phyloP scores from a whole-genome alignment of 2,888 invertebrate genomes.

The Galerucella pusilla region DNA sequence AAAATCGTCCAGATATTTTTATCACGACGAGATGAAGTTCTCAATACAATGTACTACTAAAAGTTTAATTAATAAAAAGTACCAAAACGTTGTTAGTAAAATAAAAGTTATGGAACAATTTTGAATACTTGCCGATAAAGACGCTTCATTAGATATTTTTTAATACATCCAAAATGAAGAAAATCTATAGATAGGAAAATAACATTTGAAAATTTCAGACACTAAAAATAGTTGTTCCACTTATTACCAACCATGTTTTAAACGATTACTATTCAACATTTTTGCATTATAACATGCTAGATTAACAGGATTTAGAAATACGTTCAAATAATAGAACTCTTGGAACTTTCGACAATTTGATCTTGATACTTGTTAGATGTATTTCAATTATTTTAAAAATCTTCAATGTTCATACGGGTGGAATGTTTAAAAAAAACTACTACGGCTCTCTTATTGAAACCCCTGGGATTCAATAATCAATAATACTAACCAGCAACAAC shows the following conservation, averaged over 20 bases:
- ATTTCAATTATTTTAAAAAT: conserved; percentile 22
- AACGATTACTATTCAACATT: background rate
- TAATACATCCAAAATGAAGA: no score
- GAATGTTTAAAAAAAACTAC: conserved; percentile 29
- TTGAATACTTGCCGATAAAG: no score
- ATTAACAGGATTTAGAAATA: background rate
- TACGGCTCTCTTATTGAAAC: conserved; percentile 23
- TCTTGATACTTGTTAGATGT: conserved; percentile 36
- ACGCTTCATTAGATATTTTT: no score
- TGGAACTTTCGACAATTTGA: conserved; percentile 23
- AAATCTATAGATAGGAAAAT: no score
- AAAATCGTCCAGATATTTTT: no score
- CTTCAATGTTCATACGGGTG: conserved; percentile 13
- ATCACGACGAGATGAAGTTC: no score
- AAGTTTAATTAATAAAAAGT: no score
- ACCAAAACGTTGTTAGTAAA: no score
- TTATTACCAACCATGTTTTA: background rate
- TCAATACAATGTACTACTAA: no score
- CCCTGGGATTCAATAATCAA: conserved; percentile 22
- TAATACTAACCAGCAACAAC: conserved; percentile 48
- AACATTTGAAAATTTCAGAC: background rate
- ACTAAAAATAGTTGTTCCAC: background rate
- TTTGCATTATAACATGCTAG: no score
- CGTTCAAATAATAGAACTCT: background rate
- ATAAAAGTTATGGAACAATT: no score